phyloP scores from a whole-genome alignment of 1,140 invertebrate genomes.

The Wiebesia pumilae region DNA sequence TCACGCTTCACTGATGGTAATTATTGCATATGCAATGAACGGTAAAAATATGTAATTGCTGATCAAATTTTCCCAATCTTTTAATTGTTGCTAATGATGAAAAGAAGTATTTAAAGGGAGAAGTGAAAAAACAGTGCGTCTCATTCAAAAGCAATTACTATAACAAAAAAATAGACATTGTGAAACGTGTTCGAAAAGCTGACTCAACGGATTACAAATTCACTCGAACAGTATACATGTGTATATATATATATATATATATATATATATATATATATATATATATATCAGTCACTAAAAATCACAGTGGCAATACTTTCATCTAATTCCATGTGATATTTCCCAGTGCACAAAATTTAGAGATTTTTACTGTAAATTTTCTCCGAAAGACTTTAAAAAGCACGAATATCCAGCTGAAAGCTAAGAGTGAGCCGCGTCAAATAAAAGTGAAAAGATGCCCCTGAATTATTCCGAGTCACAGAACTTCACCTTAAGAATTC shows the following conservation, averaged over 20 bases:
- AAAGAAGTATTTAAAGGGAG: no score
- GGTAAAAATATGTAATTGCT: no score
- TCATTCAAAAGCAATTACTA: no score
- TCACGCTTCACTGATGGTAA: no score
- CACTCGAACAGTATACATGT: not conserved
- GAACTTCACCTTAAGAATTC: not conserved
- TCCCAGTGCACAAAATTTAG: not conserved
- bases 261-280: not conserved
- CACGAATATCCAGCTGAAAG: not conserved
- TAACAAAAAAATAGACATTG: no score
- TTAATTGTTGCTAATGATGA: no score
- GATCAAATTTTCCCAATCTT: no score
- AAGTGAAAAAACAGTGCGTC: no score
- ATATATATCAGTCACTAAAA: not conserved
- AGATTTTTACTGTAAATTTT: not conserved
- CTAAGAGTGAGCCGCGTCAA: not conserved
- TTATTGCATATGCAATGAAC: no score
- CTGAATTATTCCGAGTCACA: not conserved
- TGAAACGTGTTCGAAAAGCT: not conserved
- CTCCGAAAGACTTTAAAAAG: not conserved
- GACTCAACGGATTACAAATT: not conserved
- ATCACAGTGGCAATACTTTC: not conserved
- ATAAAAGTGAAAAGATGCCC: conserved; percentile 9
- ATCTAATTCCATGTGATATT: no score
- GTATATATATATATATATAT: not conserved